A percentile compares a stretch with the other conserved stretches of the same genome.
These are phyloP conservation scores for Montipora sp. DNA, from an alignment of 64 coral and sea anemone species.

Conservation along the genomic window DNA sequence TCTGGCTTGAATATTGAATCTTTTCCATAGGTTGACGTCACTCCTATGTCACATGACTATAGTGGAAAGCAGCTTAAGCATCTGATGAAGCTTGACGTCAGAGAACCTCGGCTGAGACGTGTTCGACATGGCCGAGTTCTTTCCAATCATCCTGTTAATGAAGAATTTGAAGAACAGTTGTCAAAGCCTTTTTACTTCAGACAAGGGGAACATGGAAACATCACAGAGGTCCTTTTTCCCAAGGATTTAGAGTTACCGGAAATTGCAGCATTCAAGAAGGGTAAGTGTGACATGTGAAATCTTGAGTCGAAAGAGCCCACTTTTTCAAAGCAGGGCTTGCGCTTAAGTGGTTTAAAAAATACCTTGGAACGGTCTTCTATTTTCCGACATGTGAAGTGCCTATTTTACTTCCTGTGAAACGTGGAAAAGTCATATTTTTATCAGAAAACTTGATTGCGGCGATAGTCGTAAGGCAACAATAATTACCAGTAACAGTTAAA, in stretches of 20 bases:
- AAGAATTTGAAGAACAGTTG: slow-evolving; percentile 69
- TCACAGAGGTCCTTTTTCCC: slow-evolving; percentile 66
- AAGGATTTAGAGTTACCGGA: slow-evolving; percentile 30
- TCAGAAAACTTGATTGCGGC: too few relatives aligned
- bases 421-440: too few relatives aligned
- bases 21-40: slow-evolving; percentile 55
- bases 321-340: too few relatives aligned
- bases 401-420: too few relatives aligned
- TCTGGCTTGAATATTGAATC: neutral
- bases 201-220: slow-evolving; percentile 49
- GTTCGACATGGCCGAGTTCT: slow-evolving; percentile 28
- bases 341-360: too few relatives aligned
- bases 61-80: slow-evolving; percentile 17
- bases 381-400: too few relatives aligned
- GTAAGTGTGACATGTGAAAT: neutral
- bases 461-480: too few relatives aligned
- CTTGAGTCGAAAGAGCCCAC: too few relatives aligned
- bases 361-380: too few relatives aligned
- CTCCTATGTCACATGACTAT: slow-evolving; percentile 6
- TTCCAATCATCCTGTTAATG: slow-evolving; percentile 65
- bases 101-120: slow-evolving; percentile 60
- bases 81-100: slow-evolving; percentile 41
- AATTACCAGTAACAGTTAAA: too few relatives aligned
- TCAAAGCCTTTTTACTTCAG: slow-evolving; percentile 74
- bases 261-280: slow-evolving; percentile 66